Percentiles rank a stretch among this genome's conserved stretches.
These are phyloP conservation scores for Xiphophorus couchianus DNA, from an alignment of 2,113 vertebrate genomes.

Conservation along the genomic window DNA sequence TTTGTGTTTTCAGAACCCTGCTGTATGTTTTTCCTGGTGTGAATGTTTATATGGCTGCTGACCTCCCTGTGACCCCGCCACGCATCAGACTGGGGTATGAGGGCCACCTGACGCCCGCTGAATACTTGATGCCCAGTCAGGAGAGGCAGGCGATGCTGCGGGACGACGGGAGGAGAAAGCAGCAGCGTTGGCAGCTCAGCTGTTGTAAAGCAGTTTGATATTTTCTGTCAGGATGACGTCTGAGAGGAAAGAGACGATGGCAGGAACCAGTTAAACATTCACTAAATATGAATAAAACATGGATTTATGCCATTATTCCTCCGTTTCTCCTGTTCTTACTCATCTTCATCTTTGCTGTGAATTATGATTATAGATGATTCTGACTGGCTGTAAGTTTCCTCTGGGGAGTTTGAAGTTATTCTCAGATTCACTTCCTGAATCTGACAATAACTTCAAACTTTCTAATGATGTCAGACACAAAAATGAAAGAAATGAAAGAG, in stretches of 20 bases:
- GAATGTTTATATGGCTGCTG: background rate
- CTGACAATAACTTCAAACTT: no score
- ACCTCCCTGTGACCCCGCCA: background rate
- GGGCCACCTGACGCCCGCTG: constrained; percentile 61
- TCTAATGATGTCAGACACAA: no score
- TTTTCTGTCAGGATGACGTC: background rate
- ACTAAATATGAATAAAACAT: background rate
- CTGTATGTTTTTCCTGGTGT: background rate
- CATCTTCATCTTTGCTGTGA: background rate
- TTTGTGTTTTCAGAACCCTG: background rate
- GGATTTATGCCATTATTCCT: background rate
- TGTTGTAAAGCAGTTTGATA: background rate
- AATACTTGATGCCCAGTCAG: constrained; percentile 56
- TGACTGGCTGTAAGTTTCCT: no score
- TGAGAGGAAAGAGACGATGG: background rate
- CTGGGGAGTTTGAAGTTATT: no score
- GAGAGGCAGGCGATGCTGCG: constrained; percentile 7
- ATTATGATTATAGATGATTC: background rate
- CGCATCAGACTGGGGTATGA: constrained; percentile 32
- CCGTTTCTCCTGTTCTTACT: background rate
- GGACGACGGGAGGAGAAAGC: background rate
- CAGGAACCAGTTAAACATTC: background rate
- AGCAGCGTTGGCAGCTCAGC: background rate
- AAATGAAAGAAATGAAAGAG: no score
- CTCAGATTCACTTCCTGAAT: no score